These are phyloP conservation scores for Papilio machaon DNA, from an alignment of 1,140 invertebrate genomes.

Conservation along the genomic window DNA sequence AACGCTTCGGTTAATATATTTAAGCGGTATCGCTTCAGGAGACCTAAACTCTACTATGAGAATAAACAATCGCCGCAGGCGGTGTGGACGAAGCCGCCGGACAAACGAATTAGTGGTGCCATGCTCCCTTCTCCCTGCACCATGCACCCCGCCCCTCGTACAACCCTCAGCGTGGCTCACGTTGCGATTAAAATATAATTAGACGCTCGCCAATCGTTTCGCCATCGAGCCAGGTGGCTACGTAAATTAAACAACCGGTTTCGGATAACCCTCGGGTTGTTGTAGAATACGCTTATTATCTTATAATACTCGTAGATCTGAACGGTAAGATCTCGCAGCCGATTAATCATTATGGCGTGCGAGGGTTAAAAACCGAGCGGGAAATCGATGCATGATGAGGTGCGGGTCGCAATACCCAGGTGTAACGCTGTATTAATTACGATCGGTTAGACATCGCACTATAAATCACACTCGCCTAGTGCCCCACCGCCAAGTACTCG, in stretches of 20 bases:
- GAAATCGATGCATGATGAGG: slow-evolving; percentile 55
- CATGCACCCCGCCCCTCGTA: slow-evolving; percentile 45
- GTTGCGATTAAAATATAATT: slow-evolving; percentile 81
- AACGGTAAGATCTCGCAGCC: slow-evolving; percentile 60
- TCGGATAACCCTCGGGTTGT: slow-evolving; percentile 68
- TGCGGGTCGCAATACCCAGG: slow-evolving; percentile 52
- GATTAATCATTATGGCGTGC: slow-evolving; percentile 63
- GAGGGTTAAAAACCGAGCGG: slow-evolving; percentile 61
- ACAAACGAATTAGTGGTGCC: slow-evolving; percentile 76
- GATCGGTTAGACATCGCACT: slow-evolving; percentile 67
- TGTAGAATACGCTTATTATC: slow-evolving; percentile 67
- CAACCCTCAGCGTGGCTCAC: slow-evolving; percentile 53
- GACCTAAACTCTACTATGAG: slow-evolving; percentile 81
- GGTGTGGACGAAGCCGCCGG: slow-evolving; percentile 62
- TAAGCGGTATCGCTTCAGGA: slow-evolving; percentile 77
- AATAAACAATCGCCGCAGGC: slow-evolving; percentile 73
- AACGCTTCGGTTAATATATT: slow-evolving; percentile 78
- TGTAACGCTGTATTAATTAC: slow-evolving; percentile 75
- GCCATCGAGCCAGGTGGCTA: slow-evolving; percentile 77
- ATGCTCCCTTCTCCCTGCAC: slow-evolving; percentile 49
- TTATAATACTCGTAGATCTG: slow-evolving; percentile 63
- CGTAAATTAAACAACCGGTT: slow-evolving; percentile 78
- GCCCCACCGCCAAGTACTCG: slow-evolving; percentile 44
- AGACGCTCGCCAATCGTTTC: slow-evolving; percentile 78
- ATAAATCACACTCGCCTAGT: slow-evolving; percentile 74